Evolutionary conservation across 2,797 vertebrate species (phyloP).

Genomic region (Anas capensis): DNA sequence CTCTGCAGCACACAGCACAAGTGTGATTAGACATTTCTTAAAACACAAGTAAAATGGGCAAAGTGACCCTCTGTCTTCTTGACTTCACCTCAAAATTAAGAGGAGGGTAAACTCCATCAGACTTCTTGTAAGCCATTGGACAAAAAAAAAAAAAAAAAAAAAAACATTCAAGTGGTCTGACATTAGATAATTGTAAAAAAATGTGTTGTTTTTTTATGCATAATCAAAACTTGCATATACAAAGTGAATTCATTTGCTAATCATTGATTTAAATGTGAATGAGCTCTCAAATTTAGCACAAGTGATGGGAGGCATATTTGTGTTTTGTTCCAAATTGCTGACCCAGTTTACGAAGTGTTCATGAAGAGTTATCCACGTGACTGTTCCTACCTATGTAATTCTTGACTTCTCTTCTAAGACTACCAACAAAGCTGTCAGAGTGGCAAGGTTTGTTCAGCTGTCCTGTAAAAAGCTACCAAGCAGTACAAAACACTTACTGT

Average conservation of each 20-base stretch:
- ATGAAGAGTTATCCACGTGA: not conserved
- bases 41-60: not conserved
- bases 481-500: not conserved
- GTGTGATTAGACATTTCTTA: accelerated
- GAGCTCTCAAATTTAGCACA: not conserved
- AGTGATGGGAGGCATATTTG: not conserved
- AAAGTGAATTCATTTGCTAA: not conserved
- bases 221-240: not conserved
- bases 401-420: not conserved
- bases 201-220: not conserved
- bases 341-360: not conserved
- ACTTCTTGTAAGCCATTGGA: not conserved
- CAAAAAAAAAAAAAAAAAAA: not conserved
- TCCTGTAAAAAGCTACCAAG: not conserved
- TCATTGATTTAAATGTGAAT: not conserved
- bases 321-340: not conserved
- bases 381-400: not conserved
- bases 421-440: not conserved
- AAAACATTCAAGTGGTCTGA: not conserved
- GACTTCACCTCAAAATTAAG: not conserved
- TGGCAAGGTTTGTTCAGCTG: not conserved
- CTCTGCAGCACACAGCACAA: not conserved
- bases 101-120: not conserved
- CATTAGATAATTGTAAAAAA: not conserved
- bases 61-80: not conserved